Evolutionary conservation across 1,140 invertebrate genomes (phyloP), one percentile per base, ranked within the genome.

Genomic region (Frieseomelitta varia): DNA sequence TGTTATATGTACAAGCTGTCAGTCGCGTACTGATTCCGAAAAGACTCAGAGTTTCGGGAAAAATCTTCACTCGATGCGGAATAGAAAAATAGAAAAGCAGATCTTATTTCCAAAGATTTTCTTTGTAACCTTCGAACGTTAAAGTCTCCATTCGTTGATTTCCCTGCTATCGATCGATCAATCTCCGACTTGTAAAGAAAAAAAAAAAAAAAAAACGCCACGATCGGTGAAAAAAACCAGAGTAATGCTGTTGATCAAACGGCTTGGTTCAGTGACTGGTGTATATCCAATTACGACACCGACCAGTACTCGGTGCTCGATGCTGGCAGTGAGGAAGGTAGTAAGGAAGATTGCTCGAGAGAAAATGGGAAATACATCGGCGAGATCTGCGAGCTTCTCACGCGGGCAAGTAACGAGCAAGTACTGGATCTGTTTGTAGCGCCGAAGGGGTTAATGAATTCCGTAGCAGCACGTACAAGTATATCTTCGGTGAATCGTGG

Each of bases 371-470:
- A 76, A 30, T 21, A 39, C 14, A 17, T 67, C 15, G 67, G 1
- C 39, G 8, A 2, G 34, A 51, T 34, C 17, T 19, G 14, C 67
- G 19, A 21, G 30, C 10, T 17, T 39, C 71, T 19, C 34, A 1
- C 19, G 63, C 14, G 51, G 61, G 15, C 4, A 15, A 82, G 34
- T 83, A 83, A 83, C 81, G 67, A 84, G 47, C 55, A 0, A 10
- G 47, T n/a, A n/a, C 19, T 8, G 19, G 19, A 65, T 77, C n/a
- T 55, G 74, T 83, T 30, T 34, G 75, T 71, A 24, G 17, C 81
- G 56, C 39, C 67, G 68, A 63, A 58, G 55, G 67, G 81, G 77
- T 84, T 79, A 79, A 84, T 84, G 83, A 84, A 84, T 84, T 84
- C 78, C 69, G 69, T 58, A 58, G 77, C 56, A 30, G 67, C 47